phyloP scores from a whole-genome alignment of 2,113 vertebrate species.

The Ictalurus furcatus region DNA sequence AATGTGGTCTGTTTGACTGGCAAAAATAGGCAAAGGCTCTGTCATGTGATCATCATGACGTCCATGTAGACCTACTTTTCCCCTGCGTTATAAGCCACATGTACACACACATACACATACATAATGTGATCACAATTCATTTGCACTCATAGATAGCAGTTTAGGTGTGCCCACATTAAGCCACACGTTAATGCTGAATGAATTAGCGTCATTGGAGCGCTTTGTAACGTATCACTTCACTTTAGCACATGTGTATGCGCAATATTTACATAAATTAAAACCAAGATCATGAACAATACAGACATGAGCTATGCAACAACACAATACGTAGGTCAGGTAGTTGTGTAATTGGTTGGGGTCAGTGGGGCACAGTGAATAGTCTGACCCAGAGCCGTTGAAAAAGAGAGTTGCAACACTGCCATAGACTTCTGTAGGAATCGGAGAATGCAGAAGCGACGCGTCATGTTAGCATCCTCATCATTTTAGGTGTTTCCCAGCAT shows the following conservation, averaged over 20 bases:
- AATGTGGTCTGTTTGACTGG: not conserved
- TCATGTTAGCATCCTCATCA: no score
- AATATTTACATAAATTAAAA: not conserved
- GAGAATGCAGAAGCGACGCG: no score
- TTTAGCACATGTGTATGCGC: not conserved
- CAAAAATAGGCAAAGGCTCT: not conserved
- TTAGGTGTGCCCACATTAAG: not conserved
- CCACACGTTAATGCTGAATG: not conserved
- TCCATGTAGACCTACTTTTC: not conserved
- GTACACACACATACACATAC: not conserved
- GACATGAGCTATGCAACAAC: not conserved
- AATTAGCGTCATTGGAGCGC: not conserved
- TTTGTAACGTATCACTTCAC: not conserved
- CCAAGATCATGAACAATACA: not conserved
- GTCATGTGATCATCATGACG: not conserved
- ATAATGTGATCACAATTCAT: not conserved
- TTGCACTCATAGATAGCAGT: not conserved
- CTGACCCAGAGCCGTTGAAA: not conserved
- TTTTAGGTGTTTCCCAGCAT: no score
- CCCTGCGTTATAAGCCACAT: slow-evolving; percentile 3
- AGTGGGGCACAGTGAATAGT: not conserved
- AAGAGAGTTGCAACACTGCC: no score
- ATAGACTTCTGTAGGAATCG: no score
- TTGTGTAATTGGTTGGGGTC: not conserved
- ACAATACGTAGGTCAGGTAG: not conserved